Evolutionary conservation across 2,797 vertebrate species (phyloP).

Genomic region (Crypturellus tataupa): DNA sequence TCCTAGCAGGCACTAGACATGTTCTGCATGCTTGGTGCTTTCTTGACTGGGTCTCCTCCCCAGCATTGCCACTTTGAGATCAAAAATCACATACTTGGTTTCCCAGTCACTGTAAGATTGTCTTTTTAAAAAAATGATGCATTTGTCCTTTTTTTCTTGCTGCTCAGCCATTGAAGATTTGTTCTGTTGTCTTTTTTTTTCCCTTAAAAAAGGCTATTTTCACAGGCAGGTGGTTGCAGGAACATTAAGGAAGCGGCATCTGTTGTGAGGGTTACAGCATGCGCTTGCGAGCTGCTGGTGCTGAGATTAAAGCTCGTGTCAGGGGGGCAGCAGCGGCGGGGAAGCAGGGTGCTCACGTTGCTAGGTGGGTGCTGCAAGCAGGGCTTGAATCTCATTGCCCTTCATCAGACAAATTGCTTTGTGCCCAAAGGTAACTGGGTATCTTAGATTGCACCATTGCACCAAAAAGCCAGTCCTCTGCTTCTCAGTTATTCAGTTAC

Average conservation of each 20-base stretch:
- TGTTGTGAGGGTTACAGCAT: not conserved
- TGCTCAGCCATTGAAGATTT: not conserved
- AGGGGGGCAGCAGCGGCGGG: not conserved
- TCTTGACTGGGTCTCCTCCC: not conserved
- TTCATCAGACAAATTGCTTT: not conserved
- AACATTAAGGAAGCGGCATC: not conserved
- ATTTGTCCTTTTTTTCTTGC: not conserved
- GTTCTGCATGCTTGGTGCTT: not conserved
- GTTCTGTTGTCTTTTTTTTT: not conserved
- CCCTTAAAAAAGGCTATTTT: not conserved
- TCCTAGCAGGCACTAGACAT: not conserved
- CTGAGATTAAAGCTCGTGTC: not conserved
- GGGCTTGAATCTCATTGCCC: not conserved
- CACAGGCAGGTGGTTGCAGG: not conserved
- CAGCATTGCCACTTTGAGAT: not conserved
- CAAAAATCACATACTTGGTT: not conserved
- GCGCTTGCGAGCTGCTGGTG: not conserved
- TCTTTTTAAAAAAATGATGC: not conserved
- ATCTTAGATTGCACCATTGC: slow-evolving; percentile 36
- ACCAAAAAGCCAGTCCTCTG: slow-evolving; percentile 5
- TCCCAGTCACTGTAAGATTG: not conserved
- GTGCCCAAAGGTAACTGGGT: not conserved
- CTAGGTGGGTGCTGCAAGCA: not conserved
- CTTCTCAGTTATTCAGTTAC: not conserved
- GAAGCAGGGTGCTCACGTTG: not conserved